Evolutionary conservation across 2,888 invertebrate species (phyloP), one percentile per base, ranked within the genome.

Genomic region (Agrochola lota): DNA sequence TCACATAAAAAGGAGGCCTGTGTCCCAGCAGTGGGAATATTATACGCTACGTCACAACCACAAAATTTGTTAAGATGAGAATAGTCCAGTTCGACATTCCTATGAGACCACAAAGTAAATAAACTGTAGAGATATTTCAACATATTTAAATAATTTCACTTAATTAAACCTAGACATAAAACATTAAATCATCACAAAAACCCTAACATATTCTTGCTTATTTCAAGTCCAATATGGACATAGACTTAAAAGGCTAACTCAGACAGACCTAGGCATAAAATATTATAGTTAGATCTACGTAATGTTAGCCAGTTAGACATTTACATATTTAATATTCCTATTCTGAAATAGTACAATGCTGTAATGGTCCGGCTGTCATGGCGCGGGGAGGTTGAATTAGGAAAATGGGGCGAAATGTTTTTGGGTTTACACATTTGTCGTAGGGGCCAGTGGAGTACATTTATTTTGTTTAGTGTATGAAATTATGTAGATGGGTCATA

Each of bases 341-440:
- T 80, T 86, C 85, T 85, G 76, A 70, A 80, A 77, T 85, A 68
- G 71, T 74, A 83, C 77, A 83, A 83, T 85, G 85, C 74, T 55
- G 72, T 85, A 85, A 83, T 77, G 81, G 59, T 23, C 63, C 17
- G 81, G 52, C 77, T 73, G 72, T 73, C 77, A 68, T 68, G 5
- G 57, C 52, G 69, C 62, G 57, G 43, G 80, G 20, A 59, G 63
- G 63, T 67, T 67, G 59, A 83, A 81, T 77, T 85, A 73, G 55
- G 85, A 77, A 77, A 77, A 83, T 81, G 67, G 12, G 6, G 7
- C 12, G n/a, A 30, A 85, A 83, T 74, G 77, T 77, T 69, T 80
- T 80, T 68, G 52, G 67, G 75, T 59, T 66, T 68, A 68, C 59
- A 73, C 59, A 55, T 72, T 75, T 60, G 46, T n/a, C 12, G 30